Evolutionary conservation across 2,113 vertebrate genomes (phyloP).

Genomic region (Tyto alba): DNA sequence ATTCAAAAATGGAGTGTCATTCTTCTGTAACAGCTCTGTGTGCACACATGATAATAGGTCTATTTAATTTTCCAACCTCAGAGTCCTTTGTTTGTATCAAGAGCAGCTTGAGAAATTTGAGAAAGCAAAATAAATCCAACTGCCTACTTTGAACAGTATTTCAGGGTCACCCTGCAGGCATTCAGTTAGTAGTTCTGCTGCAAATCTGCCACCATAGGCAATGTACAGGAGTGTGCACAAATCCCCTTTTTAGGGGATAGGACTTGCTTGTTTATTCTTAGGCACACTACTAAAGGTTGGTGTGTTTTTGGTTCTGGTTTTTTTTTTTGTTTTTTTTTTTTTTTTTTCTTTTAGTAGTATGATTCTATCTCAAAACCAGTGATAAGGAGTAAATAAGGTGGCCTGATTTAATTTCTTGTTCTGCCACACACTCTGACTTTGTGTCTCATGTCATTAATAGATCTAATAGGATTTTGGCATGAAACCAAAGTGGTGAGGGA

Average conservation of each 20-base stretch:
- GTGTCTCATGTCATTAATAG: not conserved
- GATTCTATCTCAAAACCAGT: not conserved
- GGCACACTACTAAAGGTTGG: not conserved
- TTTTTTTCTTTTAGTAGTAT: not conserved
- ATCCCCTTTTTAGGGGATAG: not conserved
- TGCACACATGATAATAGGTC: not conserved
- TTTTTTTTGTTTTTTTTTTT: not conserved
- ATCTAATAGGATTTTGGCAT: slow-evolving; percentile 40
- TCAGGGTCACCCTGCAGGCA: not conserved
- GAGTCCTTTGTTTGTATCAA: not conserved
- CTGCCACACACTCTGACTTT: slow-evolving; percentile 34
- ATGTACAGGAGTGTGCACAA: not conserved
- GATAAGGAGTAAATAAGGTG: slow-evolving; percentile 11
- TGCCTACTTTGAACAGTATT: not conserved
- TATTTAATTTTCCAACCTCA: not conserved
- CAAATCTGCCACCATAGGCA: not conserved
- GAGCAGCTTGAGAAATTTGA: not conserved
- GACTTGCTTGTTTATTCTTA: not conserved
- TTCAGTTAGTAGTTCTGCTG: not conserved
- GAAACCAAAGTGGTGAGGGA: not conserved
- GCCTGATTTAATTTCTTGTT: slow-evolving; percentile 38
- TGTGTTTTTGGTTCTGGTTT: not conserved
- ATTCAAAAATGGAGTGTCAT: not conserved
- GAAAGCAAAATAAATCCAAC: not conserved
- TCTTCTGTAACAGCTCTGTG: not conserved